Evolutionary conservation across 2,113 vertebrate species (phyloP), one percentile per base, ranked within the genome.

Genomic region (Ptilonorhynchus violaceus): DNA sequence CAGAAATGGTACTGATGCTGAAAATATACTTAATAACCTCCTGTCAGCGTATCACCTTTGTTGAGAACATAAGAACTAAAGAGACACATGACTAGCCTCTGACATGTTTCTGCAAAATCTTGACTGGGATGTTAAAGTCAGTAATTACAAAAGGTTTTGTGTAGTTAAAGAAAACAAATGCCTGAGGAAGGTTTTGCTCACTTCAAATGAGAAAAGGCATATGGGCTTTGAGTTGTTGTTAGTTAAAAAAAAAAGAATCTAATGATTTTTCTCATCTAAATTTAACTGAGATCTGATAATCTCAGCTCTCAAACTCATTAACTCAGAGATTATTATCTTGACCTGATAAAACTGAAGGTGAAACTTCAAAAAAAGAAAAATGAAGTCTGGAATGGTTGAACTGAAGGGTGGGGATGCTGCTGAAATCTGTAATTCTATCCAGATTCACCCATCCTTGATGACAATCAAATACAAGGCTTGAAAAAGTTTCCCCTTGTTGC

Each of bases 11-110:
- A 53, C 64, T 72, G 68, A 58, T 60, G 58, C 75, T 13, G 9
- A 93, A 91, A 94, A 82, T 67, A 86, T 15, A 67, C 63, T 93
- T 94, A 85, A 79, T 90, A 92, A 28, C 35, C 56, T 95, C 58
- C 56, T 15, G 2, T 76, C 81, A 85, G 50, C 59, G 30, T 50
- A 83, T 60, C 37, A 30, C 25, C n/a, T 93, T 92, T 82, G 49
- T 64, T 73, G 55, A 91, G 76, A 87, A 85, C 33, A 15, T 18
- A 49, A 68, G 67, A 83, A 47, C 35, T 72, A 49, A 79, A 68
- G 62, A 94, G 85, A 82, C 67, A 70, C 37, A 53, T 77, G 74
- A 92, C 47, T 55, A 58, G 63, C 13, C 44, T 85, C 76, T 94
- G 70, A 92, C 85, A 77, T 59, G 24, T 75, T 93, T 81, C 67